Base-by-base conservation (phyloP, 53 echinoderm and acorn worm genomes). In the Temnopleurus reevesii region DNA sequence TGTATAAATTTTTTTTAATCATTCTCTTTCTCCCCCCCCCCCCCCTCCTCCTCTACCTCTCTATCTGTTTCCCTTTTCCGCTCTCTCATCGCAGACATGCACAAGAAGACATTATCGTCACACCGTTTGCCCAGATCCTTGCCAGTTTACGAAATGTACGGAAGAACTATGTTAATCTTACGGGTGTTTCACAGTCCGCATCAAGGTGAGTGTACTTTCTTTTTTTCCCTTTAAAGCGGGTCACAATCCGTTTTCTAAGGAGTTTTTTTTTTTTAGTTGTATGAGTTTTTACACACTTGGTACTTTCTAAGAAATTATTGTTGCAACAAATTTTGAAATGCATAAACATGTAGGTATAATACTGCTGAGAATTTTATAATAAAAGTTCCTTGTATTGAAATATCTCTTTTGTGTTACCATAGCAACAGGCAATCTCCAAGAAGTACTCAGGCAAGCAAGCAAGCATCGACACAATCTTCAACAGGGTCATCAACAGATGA, bases 101-200 rank as follows among this genome's bases (percentile, higher is more conserved):
- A 89, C 93, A 92, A 66, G 98, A 97, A 77, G 98, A 97, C 84
- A 89, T 97, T 60, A 97, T 97, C 57, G 98, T 97, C 86, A 97
- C 98, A 65, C 98, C 98, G 35, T 97, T 97, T 76, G 98, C 98
- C 63, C 98, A 97, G 91, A 97, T 97, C 91, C 98, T 97, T 93
- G 98, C 98, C 92, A 97, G 98, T 91, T 92, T 97, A 91, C 95
- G 98, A 76, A 97, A 92, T 91, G 94, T 97, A 29, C 95, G 98
- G 46, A 97, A 97, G 90, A 97, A 95, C 92, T 97, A 97, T 89
- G 76, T 92, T 58, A 90, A 94, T 47, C 95, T 95, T 28, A 97
- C 97, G 89, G 97, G 97, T 76, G 66, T 97, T 86, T 94, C 94
- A 15, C 94, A 92, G 66, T 93, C 86, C 90, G 77, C 92, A 59